A percentile compares a stretch with the other conserved stretches of the same genome.
phyloP scores from a whole-genome alignment of 2,888 invertebrate genomes.

The Punctoribates punctum region DNA sequence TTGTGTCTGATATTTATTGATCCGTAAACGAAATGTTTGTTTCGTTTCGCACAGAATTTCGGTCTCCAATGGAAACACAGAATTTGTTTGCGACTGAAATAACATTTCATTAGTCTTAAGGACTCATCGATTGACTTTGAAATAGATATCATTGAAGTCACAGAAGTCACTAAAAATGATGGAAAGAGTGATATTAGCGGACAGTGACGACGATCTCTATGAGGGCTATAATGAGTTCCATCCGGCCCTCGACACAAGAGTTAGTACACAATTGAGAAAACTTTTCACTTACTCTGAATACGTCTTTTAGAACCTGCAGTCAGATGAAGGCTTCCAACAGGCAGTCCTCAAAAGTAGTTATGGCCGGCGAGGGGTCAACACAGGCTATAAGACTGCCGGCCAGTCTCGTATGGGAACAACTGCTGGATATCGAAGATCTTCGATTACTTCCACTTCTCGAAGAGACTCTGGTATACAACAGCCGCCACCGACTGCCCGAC shows the following conservation, averaged over 20 bases:
- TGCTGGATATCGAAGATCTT: conserved; percentile 41
- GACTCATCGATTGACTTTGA: not conserved
- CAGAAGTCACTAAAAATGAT: conserved; percentile 6
- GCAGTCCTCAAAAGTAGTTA: conserved; percentile 68
- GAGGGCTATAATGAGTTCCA: conserved; percentile 67
- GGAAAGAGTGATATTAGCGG: conserved; percentile 41
- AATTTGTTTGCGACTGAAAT: not conserved
- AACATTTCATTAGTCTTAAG: not conserved
- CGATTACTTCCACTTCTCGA: conserved; percentile 42
- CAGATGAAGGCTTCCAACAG: conserved; percentile 71
- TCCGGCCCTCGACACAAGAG: conserved; percentile 61
- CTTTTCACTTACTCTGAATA: not conserved
- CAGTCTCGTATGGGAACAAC: conserved; percentile 49
- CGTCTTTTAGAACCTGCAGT: conserved; percentile 60
- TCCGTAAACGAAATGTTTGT: not conserved
- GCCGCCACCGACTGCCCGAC: conserved; percentile 59
- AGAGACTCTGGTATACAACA: conserved; percentile 38
- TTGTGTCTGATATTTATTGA: conserved; percentile 29
- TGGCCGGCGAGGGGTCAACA: conserved; percentile 58
- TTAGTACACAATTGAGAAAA: conserved; percentile 37
- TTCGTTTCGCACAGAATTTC: not conserved
- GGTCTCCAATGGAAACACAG: not conserved
- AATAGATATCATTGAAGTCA: not conserved
- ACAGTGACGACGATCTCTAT: conserved; percentile 61
- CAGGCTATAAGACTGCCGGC: conserved; percentile 49